Conservation (phyloP, 2,888 invertebrate genomes). For the Chesias legatella region DNA sequence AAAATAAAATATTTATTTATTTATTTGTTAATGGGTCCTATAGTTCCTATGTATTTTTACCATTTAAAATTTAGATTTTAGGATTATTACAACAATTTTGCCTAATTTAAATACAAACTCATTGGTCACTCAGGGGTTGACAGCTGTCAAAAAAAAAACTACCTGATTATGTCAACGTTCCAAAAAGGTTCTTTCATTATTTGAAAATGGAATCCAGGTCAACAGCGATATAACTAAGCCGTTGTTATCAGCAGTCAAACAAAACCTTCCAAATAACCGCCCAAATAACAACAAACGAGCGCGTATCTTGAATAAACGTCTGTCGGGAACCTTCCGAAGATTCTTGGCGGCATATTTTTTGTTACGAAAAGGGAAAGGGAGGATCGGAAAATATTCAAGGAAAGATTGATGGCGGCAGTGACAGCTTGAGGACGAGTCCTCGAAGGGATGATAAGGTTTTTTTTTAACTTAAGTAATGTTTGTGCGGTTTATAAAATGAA, state of each 20-base stretch:
- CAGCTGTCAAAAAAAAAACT: no score
- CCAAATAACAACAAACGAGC: not conserved
- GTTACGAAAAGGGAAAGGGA: conserved; percentile 7
- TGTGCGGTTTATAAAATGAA: not conserved
- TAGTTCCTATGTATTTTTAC: no score
- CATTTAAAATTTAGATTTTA: no score
- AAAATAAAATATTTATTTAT: no score
- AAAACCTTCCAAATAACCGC: not conserved
- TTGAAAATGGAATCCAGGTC: no score
- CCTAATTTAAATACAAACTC: no score
- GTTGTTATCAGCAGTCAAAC: not conserved
- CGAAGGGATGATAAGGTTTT: conserved; percentile 12
- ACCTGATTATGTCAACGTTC: no score
- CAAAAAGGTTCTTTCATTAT: no score
- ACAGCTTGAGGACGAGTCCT: conserved; percentile 23
- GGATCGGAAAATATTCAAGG: conserved; percentile 33
- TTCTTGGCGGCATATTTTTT: not conserved
- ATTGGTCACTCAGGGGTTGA: no score
- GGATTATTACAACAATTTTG: no score
- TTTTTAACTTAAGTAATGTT: conserved; percentile 3
- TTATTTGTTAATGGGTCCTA: no score
- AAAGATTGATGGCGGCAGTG: conserved; percentile 37
- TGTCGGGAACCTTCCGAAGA: not conserved
- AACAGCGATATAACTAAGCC: no score
- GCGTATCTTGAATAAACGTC: not conserved